Evolutionary conservation across 2,888 invertebrate genomes (phyloP), one percentile per base, ranked within the genome.

Genomic region (Syritta pipiens): DNA sequence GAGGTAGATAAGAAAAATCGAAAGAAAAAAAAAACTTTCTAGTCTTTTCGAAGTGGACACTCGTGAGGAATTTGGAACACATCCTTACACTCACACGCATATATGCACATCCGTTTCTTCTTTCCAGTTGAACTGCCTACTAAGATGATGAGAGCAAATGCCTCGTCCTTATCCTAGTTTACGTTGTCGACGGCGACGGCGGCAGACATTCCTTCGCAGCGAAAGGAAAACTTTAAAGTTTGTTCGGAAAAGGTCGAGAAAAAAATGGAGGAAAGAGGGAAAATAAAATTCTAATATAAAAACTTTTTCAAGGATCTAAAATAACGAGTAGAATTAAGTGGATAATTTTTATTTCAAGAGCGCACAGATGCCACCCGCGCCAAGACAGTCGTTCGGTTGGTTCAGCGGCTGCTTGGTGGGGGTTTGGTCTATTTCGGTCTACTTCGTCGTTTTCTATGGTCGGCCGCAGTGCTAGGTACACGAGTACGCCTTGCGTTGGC

Each of bases 301-400:
- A 79, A 74, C 74, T 79, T 81, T 82, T 82, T 82, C 82, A 82
- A 81, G 82, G 82, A 82, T 75, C 82, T 82, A 77, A 82, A 82
- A 82, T 82, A 82, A 82, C 82, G 82, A 82, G 81, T 71, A 77
- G 82, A 82, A 82, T 82, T 82, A 82, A 82, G 82, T 82, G 82
- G 82, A 82, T 82, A 82, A 82, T 82, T 82, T 82, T 82, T 82
- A 82, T 82, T 82, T 82, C 62, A 71, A 81, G 77, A 79, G 69
- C 62, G 24, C 79, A 74, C 67, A 79, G 79, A 67, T 74, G 74
- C 74, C 62, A 46, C 65, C 55, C 26, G 30, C 53, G 20, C 24
- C 30, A n/a, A 65, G 28, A 37, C 44, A 63, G 71, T 40, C 71
- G 71, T 32, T 19, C 4, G 10, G 53, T 3, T 28, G 48, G 14